phyloP scores from a whole-genome alignment of 2,113 vertebrate genomes.

The Notiomystis cincta region DNA sequence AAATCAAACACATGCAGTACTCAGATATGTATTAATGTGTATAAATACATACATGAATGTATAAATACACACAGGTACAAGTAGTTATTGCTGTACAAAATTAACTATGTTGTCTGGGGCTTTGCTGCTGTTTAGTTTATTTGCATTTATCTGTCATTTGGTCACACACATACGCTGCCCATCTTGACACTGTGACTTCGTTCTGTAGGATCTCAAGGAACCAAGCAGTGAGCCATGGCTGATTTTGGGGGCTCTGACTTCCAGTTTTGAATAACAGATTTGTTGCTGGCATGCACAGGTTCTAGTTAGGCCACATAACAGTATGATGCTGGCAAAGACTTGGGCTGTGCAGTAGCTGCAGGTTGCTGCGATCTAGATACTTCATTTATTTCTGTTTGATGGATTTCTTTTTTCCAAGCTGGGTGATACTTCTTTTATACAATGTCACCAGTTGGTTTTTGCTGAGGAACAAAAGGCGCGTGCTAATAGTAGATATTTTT shows the following conservation, averaged over 20 bases:
- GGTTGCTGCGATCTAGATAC: neutral
- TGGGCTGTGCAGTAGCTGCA: neutral
- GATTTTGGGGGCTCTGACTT: neutral
- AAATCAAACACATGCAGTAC: neutral
- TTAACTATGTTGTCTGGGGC: neutral
- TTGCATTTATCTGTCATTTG: neutral
- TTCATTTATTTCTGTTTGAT: neutral
- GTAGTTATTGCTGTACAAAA: neutral
- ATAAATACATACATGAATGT: neutral
- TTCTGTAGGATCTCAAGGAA: neutral
- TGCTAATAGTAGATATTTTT: neutral
- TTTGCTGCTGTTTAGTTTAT: neutral
- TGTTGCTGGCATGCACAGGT: neutral
- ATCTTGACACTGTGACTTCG: neutral
- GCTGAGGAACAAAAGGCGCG: neutral
- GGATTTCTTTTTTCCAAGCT: neutral
- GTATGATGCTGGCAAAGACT: neutral
- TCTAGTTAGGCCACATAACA: neutral
- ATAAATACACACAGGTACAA: neutral
- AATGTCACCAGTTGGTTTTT: neutral
- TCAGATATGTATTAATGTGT: neutral
- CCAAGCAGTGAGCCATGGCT: neutral
- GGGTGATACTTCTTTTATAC: neutral
- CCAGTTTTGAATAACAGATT: neutral
- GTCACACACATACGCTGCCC: fast-evolving